Evolutionary conservation across 2,797 vertebrate species (phyloP), one percentile per base, ranked within the genome.

Genomic region (Lagocephalus sceleratus): DNA sequence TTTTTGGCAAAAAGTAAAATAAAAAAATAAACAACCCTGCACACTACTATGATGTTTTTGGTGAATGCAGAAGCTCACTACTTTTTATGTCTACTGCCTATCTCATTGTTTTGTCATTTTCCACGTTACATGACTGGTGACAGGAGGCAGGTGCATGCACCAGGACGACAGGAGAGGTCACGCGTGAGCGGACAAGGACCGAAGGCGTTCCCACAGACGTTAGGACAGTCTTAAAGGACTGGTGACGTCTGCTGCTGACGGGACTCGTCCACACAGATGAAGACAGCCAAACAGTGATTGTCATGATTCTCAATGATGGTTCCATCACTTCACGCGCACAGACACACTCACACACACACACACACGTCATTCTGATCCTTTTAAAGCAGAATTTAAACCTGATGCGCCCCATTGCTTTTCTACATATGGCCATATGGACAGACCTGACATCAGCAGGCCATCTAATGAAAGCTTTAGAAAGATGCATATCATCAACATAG

Each of bases 221-320:
- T 23, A 48, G 39, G 25, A 3, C 32, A 40, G 26, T 60, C 16
- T 39, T 25, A 23, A 20, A 20, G 20, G 9, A 32, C 1, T 17
- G 6, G 22, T 7, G 32, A 47, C n/a, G n/a, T n/a, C n/a, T n/a
- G n/a, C n/a, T 51, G 40, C 35, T 47, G 53, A 10, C 6, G 11
- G 32, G 48, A 14, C 19, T 46, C 50, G 35, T 51, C 32, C 17
- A 47, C 5, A 11, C 47, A 5, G 3, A 20, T 49, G 47, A 49
- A 15, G 16, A 25, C 20, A 40, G 56, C 9, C 40, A 17, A 58
- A 53, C 51, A 57, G 3, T 5, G 26, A 7, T 48, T 23, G 15
- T 22, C n/a, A 20, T 29, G 68, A 73, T 64, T 68, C 63, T 78
- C 64, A 29, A 5, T 51, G 62, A 56, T 48, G 38, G 7, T 32